These are phyloP conservation scores for Cydia strobilella DNA, from an alignment of 1,140 invertebrate species.

Conservation along the genomic window DNA sequence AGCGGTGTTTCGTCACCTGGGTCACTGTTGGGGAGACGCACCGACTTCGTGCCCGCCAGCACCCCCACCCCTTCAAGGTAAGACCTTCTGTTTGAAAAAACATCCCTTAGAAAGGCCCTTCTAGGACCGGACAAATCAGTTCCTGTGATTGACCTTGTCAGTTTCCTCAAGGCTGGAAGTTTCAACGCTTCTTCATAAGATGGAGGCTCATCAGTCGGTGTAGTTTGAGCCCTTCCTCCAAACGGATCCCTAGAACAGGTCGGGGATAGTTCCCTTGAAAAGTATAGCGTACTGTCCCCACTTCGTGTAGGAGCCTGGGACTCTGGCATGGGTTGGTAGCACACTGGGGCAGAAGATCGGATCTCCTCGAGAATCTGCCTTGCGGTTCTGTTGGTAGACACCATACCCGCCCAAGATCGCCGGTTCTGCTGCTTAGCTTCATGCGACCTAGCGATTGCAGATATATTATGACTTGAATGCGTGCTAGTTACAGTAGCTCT, in stretches of 20 bases:
- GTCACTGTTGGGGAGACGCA: constrained; percentile 65
- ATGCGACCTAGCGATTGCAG: constrained; percentile 50
- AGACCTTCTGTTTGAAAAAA: constrained; percentile 76
- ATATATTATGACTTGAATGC: constrained; percentile 67
- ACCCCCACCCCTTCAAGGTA: constrained; percentile 76
- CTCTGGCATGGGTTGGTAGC: constrained; percentile 66
- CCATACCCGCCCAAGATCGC: constrained; percentile 69
- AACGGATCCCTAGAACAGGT: constrained; percentile 83
- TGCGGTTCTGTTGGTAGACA: constrained; percentile 66
- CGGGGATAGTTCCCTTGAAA: constrained; percentile 82
- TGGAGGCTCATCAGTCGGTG: constrained; percentile 76
- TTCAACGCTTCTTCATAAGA: constrained; percentile 80
- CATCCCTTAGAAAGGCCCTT: constrained; percentile 74
- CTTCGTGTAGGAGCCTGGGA: constrained; percentile 47
- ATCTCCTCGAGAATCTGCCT: constrained; percentile 72
- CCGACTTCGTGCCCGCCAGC: constrained; percentile 64
- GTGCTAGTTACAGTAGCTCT: constrained; percentile 61
- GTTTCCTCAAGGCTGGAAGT: constrained; percentile 76
- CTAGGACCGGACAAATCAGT: constrained; percentile 68
- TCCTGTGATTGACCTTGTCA: constrained; percentile 79
- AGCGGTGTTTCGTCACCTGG: constrained; percentile 71
- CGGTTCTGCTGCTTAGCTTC: constrained; percentile 70
- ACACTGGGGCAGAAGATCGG: constrained; percentile 49
- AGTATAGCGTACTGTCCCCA: constrained; percentile 78
- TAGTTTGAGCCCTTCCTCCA: constrained; percentile 79